Evolutionary conservation across 2,797 vertebrate species (phyloP), one percentile per base, ranked within the genome.

Genomic region (Gymnoscopelus braueri): DNA sequence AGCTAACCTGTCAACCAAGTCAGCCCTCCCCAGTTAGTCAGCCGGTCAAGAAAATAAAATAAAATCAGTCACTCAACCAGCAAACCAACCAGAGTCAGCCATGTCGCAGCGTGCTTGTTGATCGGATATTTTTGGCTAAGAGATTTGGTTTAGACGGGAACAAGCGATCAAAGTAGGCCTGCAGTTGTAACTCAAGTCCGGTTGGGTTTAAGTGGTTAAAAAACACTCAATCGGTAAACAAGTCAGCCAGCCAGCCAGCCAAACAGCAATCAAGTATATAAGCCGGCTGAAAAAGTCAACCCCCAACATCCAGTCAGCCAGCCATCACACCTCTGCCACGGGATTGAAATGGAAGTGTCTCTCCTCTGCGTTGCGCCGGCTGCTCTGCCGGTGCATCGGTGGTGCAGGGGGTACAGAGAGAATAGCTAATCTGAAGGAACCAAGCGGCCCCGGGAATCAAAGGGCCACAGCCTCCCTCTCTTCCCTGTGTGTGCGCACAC

Each of bases 361-460:
- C 81, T 79, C 39, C 39, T 8, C 39, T 2, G 39, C 50, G 69
- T 85, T 89, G 67, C 86, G 83, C 77, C 75, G 72, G 84, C 81
- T 89, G 87, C 85, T 88, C 81, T 91, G 86, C 84, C 87, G 87
- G 84, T 86, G 84, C 75, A 87, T 89, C 85, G 88, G 82, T 91
- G 26, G 56, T 26, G 50, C 54, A 29, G 82, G 60, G 83, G 88
- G 77, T 90, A 90, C 82, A 93, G 87, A 92, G 88, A 91, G 91
- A 93, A 93, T 93, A 89, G 73, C 80, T 91, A 90, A 93, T 93
- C 91, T 90, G 78, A 93, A 80, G 80, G 78, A 91, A 90, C 87
- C 87, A 88, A 88, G 87, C 84, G 79, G 89, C 85, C 90, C 51
- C 39, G 39, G 69, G 85, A 89, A 91, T 92, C 90, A 92, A 92